These are phyloP conservation scores for Callyntrura sp. DNA, from an alignment of 2,888 invertebrate species.

Conservation along the genomic window DNA sequence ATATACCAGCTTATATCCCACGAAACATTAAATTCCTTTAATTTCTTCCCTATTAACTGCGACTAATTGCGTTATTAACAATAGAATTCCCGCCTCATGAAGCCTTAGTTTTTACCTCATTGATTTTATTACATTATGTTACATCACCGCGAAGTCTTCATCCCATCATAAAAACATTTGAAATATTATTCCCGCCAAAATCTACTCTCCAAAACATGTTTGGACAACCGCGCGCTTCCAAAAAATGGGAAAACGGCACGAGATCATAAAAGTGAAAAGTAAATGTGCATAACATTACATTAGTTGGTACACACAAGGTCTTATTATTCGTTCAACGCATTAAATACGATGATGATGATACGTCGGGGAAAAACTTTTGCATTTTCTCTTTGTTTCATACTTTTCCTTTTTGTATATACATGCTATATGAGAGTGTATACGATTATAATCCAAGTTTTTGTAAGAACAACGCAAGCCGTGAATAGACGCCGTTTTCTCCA, in stretches of 20 bases:
- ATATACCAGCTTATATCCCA: not conserved
- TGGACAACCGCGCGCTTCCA: not conserved
- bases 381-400: slow-evolving; percentile 49
- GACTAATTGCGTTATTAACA: not conserved
- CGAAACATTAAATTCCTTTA: not conserved
- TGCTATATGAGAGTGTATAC: not conserved
- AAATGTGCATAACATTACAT: slow-evolving; percentile 22
- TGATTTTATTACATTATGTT: no score
- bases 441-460: not conserved
- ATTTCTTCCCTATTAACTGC: no score
- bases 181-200: not conserved
- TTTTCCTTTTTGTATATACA: slow-evolving; percentile 26
- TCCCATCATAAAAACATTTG: not conserved
- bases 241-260: slow-evolving; percentile 8
- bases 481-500: not conserved
- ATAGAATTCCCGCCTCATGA: not conserved
- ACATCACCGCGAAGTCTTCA: not conserved
- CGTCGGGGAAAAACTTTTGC: slow-evolving; percentile 46
- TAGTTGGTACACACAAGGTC: not conserved
- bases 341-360: not conserved
- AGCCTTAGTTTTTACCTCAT: not conserved
- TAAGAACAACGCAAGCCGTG: slow-evolving; percentile 1
- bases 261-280: slow-evolving; percentile 1
- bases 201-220: not conserved
- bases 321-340: not conserved